Percentiles rank a stretch among this genome's conserved stretches.
Conservation (phyloP, 2,888 invertebrate genomes). For the Onchidella celtica region DNA sequence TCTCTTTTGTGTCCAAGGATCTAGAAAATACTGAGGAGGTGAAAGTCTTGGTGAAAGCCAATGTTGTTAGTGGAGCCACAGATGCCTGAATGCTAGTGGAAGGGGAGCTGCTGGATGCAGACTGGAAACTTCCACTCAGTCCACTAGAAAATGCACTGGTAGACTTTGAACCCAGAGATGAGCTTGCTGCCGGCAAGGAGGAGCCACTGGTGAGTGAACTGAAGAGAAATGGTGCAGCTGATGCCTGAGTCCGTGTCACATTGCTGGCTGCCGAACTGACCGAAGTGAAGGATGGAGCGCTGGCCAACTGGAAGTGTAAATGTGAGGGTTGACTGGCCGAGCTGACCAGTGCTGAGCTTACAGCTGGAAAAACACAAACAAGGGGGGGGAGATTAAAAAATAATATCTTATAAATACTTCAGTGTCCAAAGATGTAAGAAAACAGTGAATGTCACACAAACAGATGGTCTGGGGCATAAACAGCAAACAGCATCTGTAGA, state of each 20-base stretch:
- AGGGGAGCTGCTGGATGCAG: too few relatives aligned
- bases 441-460: too few relatives aligned
- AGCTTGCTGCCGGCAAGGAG: not conserved
- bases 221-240: constrained; percentile 22
- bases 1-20: constrained; percentile 18
- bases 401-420: too few relatives aligned
- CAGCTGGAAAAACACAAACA: not conserved
- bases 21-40: not conserved
- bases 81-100: not conserved
- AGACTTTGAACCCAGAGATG: not conserved
- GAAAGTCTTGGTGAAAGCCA: not conserved
- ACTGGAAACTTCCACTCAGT: too few relatives aligned
- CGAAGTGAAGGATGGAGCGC: too few relatives aligned
- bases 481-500: too few relatives aligned
- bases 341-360: not conserved
- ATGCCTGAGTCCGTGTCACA: not conserved
- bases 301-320: not conserved
- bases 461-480: too few relatives aligned
- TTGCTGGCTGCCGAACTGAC: too few relatives aligned
- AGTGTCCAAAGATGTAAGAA: too few relatives aligned
- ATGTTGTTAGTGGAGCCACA: not conserved
- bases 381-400: too few relatives aligned
- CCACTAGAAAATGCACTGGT: too few relatives aligned
- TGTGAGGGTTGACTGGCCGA: not conserved
- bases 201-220: not conserved